These are phyloP conservation scores for Drosophila tropicalis DNA, from an alignment of 1,140 invertebrate species.

Conservation along the genomic window DNA sequence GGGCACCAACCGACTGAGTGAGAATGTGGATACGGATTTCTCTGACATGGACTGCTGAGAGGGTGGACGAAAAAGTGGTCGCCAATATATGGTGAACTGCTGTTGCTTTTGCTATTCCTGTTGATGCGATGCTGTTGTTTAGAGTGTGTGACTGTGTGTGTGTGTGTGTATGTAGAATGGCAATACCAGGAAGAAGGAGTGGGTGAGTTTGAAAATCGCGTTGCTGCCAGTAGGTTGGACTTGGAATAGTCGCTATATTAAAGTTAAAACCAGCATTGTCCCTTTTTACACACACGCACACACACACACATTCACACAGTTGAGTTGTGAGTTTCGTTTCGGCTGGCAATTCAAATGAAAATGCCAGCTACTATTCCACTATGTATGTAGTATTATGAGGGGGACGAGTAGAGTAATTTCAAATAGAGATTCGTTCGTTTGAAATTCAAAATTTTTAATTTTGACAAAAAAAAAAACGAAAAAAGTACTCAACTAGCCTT, in stretches of 20 bases:
- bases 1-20: not conserved
- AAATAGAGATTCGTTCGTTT: not conserved
- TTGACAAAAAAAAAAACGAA: no score
- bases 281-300: slow-evolving; percentile 63
- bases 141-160: not conserved
- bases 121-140: slow-evolving; percentile 11
- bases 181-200: not conserved
- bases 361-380: not conserved
- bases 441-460: not conserved
- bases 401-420: not conserved
- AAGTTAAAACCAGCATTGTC: slow-evolving; percentile 76
- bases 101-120: slow-evolving; percentile 26
- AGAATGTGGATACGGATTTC: slow-evolving; percentile 41
- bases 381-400: not conserved
- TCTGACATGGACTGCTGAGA: slow-evolving; percentile 1
- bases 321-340: slow-evolving; percentile 58
- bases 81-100: not conserved
- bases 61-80: slow-evolving; percentile 9
- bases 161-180: slow-evolving; percentile 5
- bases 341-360: not conserved
- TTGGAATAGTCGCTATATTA: slow-evolving; percentile 75
- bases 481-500: not conserved
- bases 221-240: slow-evolving; percentile 6
- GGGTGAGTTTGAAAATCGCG: not conserved
- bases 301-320: not conserved